phyloP scores from a whole-genome alignment of 1,140 invertebrate genomes.

The Drosophila guanche region DNA sequence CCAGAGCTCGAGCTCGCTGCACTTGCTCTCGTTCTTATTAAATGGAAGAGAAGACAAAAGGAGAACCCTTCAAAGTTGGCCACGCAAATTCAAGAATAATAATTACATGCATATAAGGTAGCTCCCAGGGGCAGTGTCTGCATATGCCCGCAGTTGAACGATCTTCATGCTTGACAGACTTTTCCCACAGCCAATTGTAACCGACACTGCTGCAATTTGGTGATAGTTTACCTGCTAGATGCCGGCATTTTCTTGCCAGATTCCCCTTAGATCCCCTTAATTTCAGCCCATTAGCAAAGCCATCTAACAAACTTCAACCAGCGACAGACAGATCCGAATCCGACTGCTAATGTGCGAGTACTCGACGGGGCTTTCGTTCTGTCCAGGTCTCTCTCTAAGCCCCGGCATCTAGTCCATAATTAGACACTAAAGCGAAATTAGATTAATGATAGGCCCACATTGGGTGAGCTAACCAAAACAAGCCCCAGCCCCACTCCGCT shows the following conservation, averaged over 20 bases:
- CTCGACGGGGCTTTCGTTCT: constrained; percentile 34
- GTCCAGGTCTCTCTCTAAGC: constrained; percentile 9
- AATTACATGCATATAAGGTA: constrained; percentile 42
- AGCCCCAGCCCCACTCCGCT: not conserved
- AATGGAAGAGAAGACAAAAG: constrained; percentile 25
- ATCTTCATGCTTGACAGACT: constrained; percentile 69
- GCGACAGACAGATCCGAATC: constrained; percentile 33
- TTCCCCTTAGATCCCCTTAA: constrained; percentile 35
- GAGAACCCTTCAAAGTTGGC: constrained; percentile 50
- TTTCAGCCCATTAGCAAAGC: constrained; percentile 59
- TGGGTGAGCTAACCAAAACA: constrained; percentile 43
- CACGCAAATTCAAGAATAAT: constrained; percentile 70
- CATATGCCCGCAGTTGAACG: constrained; percentile 59
- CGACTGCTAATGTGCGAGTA: constrained; percentile 54
- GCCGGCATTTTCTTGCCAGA: constrained; percentile 20
- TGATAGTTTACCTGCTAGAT: constrained; percentile 15
- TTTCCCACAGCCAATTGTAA: constrained; percentile 63
- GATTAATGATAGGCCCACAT: constrained; percentile 77
- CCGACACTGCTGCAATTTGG: constrained; percentile 67
- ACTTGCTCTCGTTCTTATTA: constrained; percentile 58
- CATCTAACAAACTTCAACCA: constrained; percentile 36
- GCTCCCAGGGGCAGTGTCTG: constrained; percentile 4
- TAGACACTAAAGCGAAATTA: constrained; percentile 73
- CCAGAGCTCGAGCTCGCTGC: constrained; percentile 20
- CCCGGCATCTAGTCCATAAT: constrained; percentile 36